Evolutionary conservation across 2,888 invertebrate genomes (phyloP), one percentile per base, ranked within the genome.

Genomic region (Drosophila mayaguana): DNA sequence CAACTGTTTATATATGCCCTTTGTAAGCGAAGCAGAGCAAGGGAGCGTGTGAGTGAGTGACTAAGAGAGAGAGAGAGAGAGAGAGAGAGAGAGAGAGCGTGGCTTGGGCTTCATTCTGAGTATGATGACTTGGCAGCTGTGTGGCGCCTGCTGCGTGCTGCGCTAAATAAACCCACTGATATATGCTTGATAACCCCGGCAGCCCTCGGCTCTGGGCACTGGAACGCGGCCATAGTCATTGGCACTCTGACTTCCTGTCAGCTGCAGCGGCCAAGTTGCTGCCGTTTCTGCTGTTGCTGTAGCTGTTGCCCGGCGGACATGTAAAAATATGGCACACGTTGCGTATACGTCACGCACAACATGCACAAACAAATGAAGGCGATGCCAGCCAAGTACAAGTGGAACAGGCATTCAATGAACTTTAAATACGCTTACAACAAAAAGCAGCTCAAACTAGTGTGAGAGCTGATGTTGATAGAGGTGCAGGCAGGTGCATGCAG

Each of bases 261-360:
- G 61, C 63, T 65, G 76, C 79, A 78, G 69, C 55, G 61, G 22
- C 54, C 70, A 72, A 55, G 36, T 11, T 57, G 45, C 18, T 60
- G 40, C 9, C 11, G 28, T 28, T 71, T 61, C 18, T 68, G 56
- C 20, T 48, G 51, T 2, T 43, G 48, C 57, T 60, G 54, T 38
- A 36, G 53, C 16, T 45, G 50, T 50, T 67, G 68, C 81, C 86
- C 64, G 79, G 65, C 73, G 86, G 86, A 79, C 83, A 86, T 81
- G 83, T 81, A 71, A 80, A 83, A 86, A 83, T 80, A 80, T 84
- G 76, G 78, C 85, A 84, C 85, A 87, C 83, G 77, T 72, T 81
- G 86, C 83, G 83, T 81, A 81, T 86, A 79, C 83, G 83, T 79
- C 81, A 86, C 71, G 79, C 74, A 77, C 80, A 82, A 73, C 61